phyloP scores from a whole-genome alignment of 2,888 invertebrate genomes.

The Serrognathus titanus region DNA sequence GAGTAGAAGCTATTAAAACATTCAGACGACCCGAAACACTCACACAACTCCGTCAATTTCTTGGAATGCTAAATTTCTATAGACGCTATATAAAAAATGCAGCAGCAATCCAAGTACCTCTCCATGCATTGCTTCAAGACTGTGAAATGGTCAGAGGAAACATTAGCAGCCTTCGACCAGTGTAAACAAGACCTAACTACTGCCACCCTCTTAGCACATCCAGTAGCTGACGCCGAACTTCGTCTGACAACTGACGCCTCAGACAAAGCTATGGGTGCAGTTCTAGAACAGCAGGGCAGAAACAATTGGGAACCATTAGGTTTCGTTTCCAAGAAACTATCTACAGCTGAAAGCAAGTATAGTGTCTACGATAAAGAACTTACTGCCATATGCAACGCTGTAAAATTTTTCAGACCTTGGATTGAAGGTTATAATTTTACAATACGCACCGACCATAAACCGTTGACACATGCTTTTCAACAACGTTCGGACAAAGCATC shows the following conservation, averaged over 20 bases:
- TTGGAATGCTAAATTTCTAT: not conserved
- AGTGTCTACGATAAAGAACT: constrained; percentile 45
- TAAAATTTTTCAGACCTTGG: constrained; percentile 40
- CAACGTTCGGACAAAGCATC: no score
- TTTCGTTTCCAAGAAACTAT: constrained; percentile 41
- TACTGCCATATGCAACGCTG: constrained; percentile 38
- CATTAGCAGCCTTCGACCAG: not conserved
- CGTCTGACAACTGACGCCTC: constrained; percentile 41
- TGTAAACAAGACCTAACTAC: constrained; percentile 14
- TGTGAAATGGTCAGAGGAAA: not conserved
- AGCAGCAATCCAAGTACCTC: not conserved
- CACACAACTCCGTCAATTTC: no score
- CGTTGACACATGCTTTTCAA: no score
- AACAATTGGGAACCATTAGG: constrained; percentile 37
- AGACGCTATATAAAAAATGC: not conserved
- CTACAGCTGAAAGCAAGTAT: constrained; percentile 36
- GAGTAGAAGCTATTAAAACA: no score
- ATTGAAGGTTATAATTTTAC: constrained; percentile 39
- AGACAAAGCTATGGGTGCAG: constrained; percentile 40
- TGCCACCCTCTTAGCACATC: constrained; percentile 22
- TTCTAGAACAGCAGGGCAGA: constrained; percentile 36
- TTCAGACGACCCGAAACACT: no score
- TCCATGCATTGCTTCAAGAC: not conserved
- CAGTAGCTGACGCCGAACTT: constrained; percentile 26
- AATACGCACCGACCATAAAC: constrained; percentile 41